Evolutionary conservation across 37 sponge, comb jelly and placozoan genomes (phyloP).

Genomic region (Halichondria panicea): DNA sequence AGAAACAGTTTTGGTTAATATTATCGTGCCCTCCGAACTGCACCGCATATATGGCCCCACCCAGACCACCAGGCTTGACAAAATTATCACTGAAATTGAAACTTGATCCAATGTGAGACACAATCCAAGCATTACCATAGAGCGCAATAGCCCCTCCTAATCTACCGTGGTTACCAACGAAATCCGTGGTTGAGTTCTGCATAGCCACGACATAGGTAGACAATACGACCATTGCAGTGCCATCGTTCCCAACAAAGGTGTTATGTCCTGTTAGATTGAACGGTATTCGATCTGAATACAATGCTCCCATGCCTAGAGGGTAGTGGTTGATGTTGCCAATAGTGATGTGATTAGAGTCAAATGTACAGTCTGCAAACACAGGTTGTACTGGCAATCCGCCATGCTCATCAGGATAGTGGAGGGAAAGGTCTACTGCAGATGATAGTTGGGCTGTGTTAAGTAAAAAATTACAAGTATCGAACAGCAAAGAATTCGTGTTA

Average conservation of each 20-base stretch:
- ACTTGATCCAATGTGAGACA: background rate
- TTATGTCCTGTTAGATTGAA: slow-evolving; percentile 22
- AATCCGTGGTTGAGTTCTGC: background rate
- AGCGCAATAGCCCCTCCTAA: slow-evolving; percentile 49
- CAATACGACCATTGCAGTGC: slow-evolving; percentile 32
- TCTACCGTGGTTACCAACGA: slow-evolving; percentile 30
- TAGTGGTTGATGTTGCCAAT: slow-evolving; percentile 6
- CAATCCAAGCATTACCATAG: slow-evolving; percentile 34
- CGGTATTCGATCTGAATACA: slow-evolving; percentile 25
- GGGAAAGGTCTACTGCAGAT: slow-evolving; percentile 42
- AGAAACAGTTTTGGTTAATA: slow-evolving; percentile 41
- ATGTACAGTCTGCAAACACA: slow-evolving; percentile 37
- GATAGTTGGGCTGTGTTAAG: background rate
- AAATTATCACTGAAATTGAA: slow-evolving; percentile 32
- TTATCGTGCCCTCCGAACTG: slow-evolving; percentile 34
- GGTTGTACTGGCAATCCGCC: slow-evolving; percentile 9
- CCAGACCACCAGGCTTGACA: slow-evolving; percentile 14
- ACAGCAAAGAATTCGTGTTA: slow-evolving; percentile 22
- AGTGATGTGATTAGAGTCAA: slow-evolving; percentile 19
- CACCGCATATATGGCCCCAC: slow-evolving; percentile 61
- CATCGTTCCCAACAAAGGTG: slow-evolving; percentile 21
- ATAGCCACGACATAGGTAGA: slow-evolving; percentile 13
- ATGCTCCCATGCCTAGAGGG: slow-evolving; percentile 25
- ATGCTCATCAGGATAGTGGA: slow-evolving; percentile 23
- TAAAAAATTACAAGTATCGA: slow-evolving; percentile 23